Conservation (phyloP, 2,888 invertebrate species). For the Megaustenia siamemsis region DNA sequence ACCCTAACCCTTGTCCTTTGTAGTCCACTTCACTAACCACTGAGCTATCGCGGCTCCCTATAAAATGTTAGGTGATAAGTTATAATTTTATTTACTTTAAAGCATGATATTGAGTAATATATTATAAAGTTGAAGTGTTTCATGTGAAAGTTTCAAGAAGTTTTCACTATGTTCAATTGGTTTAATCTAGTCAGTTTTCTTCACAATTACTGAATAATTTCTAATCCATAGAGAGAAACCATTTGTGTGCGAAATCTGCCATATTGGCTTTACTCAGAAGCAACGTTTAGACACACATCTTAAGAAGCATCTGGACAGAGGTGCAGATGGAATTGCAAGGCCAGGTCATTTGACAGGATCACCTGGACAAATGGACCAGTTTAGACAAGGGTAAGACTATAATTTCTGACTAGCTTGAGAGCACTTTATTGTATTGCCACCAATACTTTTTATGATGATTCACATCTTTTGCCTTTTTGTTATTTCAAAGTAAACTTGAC, state of each 20-base stretch:
- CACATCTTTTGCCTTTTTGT: too few species aligned
- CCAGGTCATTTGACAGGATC: conserved; percentile 8
- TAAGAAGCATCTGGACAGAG: conserved; percentile 57
- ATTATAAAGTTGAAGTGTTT: neutral
- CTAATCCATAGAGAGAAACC: conserved; percentile 66
- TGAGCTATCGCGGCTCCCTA: too few species aligned
- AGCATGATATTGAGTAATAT: neutral
- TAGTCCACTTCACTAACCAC: too few species aligned
- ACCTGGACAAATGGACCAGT: conserved; percentile 38
- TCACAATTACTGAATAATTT: neutral
- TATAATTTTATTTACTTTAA: too few species aligned
- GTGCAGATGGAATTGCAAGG: conserved; percentile 16
- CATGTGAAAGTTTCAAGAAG: neutral
- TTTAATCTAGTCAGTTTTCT: neutral
- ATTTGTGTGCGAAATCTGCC: conserved; percentile 65
- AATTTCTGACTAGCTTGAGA: too few species aligned
- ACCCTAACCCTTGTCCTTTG: too few species aligned
- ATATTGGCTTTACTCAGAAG: conserved; percentile 65
- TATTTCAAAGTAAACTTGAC: too few species aligned
- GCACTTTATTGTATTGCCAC: too few species aligned
- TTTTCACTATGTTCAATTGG: neutral
- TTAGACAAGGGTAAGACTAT: conserved; percentile 31
- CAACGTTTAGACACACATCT: conserved; percentile 65
- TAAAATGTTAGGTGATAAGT: too few species aligned
- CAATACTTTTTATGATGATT: too few species aligned